A percentile compares a stretch with the other conserved stretches of the same genome.
These are phyloP conservation scores for Trichoplusia ni DNA, from an alignment of 1,140 invertebrate genomes.

Conservation along the genomic window DNA sequence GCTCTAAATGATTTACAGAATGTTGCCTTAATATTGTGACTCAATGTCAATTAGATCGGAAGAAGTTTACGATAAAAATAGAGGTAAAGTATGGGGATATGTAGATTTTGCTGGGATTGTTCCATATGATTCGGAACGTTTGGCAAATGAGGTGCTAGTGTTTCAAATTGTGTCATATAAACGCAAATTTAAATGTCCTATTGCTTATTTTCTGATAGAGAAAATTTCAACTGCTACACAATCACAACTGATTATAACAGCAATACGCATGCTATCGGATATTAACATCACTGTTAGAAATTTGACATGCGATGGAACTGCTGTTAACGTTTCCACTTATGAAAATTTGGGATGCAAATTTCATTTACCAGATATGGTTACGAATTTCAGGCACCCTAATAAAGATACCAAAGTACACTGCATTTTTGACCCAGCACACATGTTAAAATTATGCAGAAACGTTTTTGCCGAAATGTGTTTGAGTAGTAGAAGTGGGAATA, in stretches of 20 bases:
- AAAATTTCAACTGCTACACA: background rate
- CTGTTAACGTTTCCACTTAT: background rate
- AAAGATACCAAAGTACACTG: no score
- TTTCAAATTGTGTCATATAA: background rate
- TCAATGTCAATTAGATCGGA: background rate
- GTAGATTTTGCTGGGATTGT: background rate
- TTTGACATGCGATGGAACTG: background rate
- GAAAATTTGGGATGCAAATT: background rate
- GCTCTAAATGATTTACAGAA: background rate
- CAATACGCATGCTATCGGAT: background rate
- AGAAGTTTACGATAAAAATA: background rate
- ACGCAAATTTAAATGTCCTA: background rate
- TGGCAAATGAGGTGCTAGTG: background rate
- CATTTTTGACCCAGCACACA: no score
- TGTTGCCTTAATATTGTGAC: background rate
- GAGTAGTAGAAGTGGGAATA: no score
- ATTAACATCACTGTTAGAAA: background rate
- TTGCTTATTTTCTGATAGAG: background rate
- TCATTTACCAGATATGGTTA: no score
- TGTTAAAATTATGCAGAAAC: no score
- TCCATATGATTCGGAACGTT: background rate
- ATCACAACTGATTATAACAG: background rate
- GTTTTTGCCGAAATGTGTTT: no score
- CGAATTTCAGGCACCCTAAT: no score
- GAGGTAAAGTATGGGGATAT: background rate